phyloP scores from a whole-genome alignment of 1,140 invertebrate species.

The Pogonognathellus flavescens region DNA sequence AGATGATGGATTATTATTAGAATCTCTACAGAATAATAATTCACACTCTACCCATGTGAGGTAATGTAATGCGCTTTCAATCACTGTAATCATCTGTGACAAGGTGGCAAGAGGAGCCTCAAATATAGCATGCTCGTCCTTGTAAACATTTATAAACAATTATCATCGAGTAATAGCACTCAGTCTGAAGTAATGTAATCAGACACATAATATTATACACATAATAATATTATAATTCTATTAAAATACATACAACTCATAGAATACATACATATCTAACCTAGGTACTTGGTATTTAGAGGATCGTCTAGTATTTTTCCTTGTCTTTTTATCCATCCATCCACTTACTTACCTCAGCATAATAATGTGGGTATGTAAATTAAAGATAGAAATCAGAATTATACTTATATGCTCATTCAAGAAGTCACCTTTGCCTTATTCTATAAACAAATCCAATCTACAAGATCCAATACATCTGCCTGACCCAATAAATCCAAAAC shows the following conservation, averaged over 20 bases:
- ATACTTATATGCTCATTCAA: neutral
- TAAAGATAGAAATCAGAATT: too few relatives aligned
- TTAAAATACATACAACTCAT: neutral
- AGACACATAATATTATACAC: neutral
- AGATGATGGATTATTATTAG: constrained; percentile 37
- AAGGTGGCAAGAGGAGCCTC: neutral
- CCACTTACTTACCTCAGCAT: too few relatives aligned
- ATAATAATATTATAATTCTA: neutral
- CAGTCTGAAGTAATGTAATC: neutral
- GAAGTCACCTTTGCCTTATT: constrained; percentile 19
- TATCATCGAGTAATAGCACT: constrained; percentile 3
- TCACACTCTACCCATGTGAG: neutral
- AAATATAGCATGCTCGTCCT: constrained; percentile 8
- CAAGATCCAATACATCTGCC: neutral
- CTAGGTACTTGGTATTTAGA: neutral
- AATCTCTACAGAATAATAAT: constrained; percentile 7
- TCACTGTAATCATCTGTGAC: constrained; percentile 20
- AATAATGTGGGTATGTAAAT: too few relatives aligned
- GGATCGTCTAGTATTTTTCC: neutral
- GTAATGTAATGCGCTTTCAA: constrained; percentile 7
- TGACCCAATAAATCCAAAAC: neutral
- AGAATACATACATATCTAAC: too few relatives aligned
- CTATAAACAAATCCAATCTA: constrained; percentile 1
- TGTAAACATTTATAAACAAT: constrained; percentile 26
- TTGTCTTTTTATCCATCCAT: neutral